phyloP scores from a whole-genome alignment of 2,888 invertebrate genomes.

The Yponomeuta cagnagella region DNA sequence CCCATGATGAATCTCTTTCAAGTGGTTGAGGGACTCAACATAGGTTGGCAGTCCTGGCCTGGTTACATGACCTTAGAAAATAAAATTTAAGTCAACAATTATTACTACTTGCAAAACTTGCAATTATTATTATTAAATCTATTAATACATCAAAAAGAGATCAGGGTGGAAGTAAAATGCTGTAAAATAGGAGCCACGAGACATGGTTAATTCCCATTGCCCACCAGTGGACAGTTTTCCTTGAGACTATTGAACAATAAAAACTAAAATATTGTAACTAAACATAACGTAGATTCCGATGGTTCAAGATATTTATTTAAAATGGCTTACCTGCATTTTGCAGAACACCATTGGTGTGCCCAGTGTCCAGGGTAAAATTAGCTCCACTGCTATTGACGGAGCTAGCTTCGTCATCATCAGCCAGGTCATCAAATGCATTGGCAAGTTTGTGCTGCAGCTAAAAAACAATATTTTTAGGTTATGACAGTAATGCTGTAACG shows the following conservation, averaged over 20 bases:
- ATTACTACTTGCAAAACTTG: too few relatives aligned
- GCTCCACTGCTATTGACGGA: conserved; percentile 74
- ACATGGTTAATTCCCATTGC: neutral
- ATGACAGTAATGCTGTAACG: neutral
- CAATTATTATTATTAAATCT: too few relatives aligned
- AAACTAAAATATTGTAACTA: too few relatives aligned
- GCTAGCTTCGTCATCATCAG: conserved; percentile 79
- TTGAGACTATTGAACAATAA: too few relatives aligned
- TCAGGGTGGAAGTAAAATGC: too few relatives aligned
- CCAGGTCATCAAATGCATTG: conserved; percentile 81
- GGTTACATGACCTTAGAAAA: conserved; percentile 1
- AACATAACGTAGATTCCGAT: too few relatives aligned
- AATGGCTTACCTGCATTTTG: conserved; percentile 17
- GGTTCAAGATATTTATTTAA: conserved; percentile 23
- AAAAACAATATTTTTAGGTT: conserved; percentile 5
- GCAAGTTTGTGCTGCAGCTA: conserved; percentile 79
- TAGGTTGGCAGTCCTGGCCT: conserved; percentile 54
- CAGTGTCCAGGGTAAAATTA: conserved; percentile 56
- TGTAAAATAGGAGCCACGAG: too few relatives aligned
- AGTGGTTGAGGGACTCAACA: conserved; percentile 57
- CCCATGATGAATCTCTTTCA: conserved; percentile 50
- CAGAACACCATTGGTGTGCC: conserved; percentile 47
- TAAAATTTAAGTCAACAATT: neutral
- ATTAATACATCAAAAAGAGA: too few relatives aligned
- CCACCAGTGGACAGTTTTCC: too few relatives aligned